Base-by-base conservation (phyloP, 2,888 invertebrate genomes). In the Xestoiulus laeticollis region DNA sequence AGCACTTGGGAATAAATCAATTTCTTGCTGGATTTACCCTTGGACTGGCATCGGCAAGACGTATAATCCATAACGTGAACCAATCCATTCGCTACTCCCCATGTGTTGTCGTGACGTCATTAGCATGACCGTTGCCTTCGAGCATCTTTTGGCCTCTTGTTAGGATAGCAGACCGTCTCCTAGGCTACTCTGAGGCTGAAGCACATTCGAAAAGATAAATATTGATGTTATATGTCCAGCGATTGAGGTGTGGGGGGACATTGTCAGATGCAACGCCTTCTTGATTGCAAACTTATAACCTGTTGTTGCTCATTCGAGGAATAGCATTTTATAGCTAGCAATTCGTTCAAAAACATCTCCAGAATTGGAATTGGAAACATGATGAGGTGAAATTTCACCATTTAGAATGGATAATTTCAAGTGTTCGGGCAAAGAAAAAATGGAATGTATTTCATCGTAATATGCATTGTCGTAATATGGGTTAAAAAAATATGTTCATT, bases 1-100 rank as follows among this genome's bases (percentile, higher is more conserved):
- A 84, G 38, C 84, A n/a, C 84, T 32, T 84, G 84, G 38, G 38
- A 84, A 84, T 84, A 84, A 84, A 84, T 84, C 84, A 84, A 84
- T 84, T 84, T 84, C 84, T 84, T 84, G 38, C 84, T 14, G 84
- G 32, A 30, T 84, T 84, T 84, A 32, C 84, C 84, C 32, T 84
- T n/a, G 84, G 32, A 22, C 59, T 22, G 19, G 22, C 59, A 59
- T 59, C 59, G 59, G 22, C 59, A 22, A 59, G 59, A 22, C 59
- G 59, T 22, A 59, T 59, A 59, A 59, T 59, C 59, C 59, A 59
- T 59, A 59, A 53, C 53, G 16, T n/a, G 19, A 53, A 53, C 53
- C 53, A 53, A 59, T 19, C 22, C 59, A 59, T 22, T 59, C 59
- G 53, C 53, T 19, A 16, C 38, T 38, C 38, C 19, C 53, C 38